Conservation (phyloP, 1,140 invertebrate genomes). For the Drosophila nasuta region DNA sequence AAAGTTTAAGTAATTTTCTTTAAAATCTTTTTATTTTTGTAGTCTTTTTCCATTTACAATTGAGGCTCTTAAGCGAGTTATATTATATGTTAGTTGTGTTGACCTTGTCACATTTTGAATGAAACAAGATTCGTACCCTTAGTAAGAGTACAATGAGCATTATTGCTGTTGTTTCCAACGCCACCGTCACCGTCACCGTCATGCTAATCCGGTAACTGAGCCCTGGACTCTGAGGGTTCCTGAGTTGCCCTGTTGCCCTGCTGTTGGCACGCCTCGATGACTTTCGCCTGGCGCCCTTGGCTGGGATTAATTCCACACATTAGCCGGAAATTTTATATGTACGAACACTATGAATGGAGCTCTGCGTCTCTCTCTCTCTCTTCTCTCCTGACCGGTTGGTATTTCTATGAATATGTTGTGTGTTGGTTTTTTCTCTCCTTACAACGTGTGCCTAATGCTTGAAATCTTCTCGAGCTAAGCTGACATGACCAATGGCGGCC, state of each 20-base stretch:
- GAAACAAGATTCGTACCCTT: neutral
- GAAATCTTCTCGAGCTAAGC: constrained; percentile 58
- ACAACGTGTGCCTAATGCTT: constrained; percentile 28
- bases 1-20: too few species aligned
- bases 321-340: constrained; percentile 52
- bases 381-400: constrained; percentile 20
- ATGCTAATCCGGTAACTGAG: constrained; percentile 71
- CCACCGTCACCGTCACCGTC: constrained; percentile 15
- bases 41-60: too few species aligned
- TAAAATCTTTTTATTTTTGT: too few species aligned
- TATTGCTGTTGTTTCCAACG: constrained; percentile 40
- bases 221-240: constrained; percentile 31
- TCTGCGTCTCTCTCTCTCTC: neutral
- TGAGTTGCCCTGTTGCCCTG: constrained; percentile 14
- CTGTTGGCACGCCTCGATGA: constrained; percentile 37
- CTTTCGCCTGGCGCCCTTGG: constrained; percentile 39
- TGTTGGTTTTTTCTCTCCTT: constrained; percentile 7
- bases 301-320: constrained; percentile 70
- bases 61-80: too few species aligned
- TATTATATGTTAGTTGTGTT: neutral
- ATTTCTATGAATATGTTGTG: constrained; percentile 31
- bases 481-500: constrained; percentile 77
- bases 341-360: neutral
- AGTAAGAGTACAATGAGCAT: constrained; percentile 25
- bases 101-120: neutral